Conservation (phyloP, 2,888 invertebrate genomes). For the Idaea aversata region DNA sequence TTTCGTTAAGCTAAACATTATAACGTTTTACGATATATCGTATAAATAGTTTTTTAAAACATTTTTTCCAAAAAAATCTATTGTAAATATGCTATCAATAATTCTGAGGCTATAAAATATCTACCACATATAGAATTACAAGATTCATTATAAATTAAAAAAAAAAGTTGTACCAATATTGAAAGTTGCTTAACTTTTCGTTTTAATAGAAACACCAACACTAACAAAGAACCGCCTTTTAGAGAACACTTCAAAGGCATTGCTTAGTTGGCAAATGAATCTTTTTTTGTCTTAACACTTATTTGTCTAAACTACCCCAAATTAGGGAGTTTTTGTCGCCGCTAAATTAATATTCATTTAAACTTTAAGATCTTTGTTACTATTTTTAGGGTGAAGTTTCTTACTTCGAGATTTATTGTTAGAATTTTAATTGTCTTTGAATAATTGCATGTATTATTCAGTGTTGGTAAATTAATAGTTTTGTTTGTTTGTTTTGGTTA, state of each 20-base stretch:
- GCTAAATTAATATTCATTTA: slow-evolving; percentile 50
- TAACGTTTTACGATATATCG: too few relatives aligned
- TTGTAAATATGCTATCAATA: too few relatives aligned
- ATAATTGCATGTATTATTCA: not conserved
- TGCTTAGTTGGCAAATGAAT: not conserved
- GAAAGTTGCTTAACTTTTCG: too few relatives aligned
- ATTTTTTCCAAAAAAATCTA: too few relatives aligned
- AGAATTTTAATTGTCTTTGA: slow-evolving; percentile 1
- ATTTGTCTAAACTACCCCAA: slow-evolving; percentile 31
- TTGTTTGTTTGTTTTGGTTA: not conserved
- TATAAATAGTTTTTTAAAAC: too few relatives aligned
- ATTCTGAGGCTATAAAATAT: too few relatives aligned
- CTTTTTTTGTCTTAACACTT: slow-evolving; percentile 24
- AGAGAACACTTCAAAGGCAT: not conserved
- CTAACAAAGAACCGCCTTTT: too few relatives aligned
- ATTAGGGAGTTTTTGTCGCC: slow-evolving; percentile 47
- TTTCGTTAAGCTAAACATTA: too few relatives aligned
- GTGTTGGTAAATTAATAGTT: not conserved
- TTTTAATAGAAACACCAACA: too few relatives aligned
- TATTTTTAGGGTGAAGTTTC: slow-evolving; percentile 13
- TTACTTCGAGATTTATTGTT: slow-evolving; percentile 24
- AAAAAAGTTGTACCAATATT: too few relatives aligned
- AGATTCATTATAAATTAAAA: too few relatives aligned
- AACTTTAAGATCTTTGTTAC: slow-evolving; percentile 24
- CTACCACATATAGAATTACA: too few relatives aligned